These are phyloP conservation scores for Drosophila rufa DNA, from an alignment of 1,140 invertebrate species.

Conservation along the genomic window DNA sequence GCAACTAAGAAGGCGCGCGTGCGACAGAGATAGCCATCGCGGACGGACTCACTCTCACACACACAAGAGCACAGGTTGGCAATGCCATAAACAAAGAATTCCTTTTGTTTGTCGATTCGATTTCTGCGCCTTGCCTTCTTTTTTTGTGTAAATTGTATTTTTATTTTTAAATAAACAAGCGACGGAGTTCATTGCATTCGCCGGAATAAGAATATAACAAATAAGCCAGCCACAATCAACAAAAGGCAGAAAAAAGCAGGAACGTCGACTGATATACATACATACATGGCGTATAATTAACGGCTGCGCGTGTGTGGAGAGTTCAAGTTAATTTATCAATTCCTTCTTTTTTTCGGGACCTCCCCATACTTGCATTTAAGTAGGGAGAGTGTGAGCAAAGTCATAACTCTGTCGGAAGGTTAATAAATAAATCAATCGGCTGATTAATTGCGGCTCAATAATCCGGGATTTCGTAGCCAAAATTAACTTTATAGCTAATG, in stretches of 20 bases:
- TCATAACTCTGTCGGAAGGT: slow-evolving; percentile 11
- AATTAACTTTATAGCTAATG: not conserved
- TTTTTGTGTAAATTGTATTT: slow-evolving; percentile 64
- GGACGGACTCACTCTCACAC: slow-evolving; percentile 2
- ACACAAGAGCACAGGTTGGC: slow-evolving; percentile 64
- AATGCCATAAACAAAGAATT: slow-evolving; percentile 77
- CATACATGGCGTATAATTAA: slow-evolving; percentile 60
- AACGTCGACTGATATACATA: slow-evolving; percentile 36
- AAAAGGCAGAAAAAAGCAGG: slow-evolving; percentile 35
- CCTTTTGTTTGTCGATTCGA: slow-evolving; percentile 75
- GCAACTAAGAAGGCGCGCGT: slow-evolving; percentile 21
- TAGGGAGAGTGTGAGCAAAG: slow-evolving; percentile 6
- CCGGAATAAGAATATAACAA: slow-evolving; percentile 53
- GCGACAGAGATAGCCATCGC: slow-evolving; percentile 23
- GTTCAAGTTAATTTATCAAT: slow-evolving; percentile 75
- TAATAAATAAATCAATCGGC: slow-evolving; percentile 22
- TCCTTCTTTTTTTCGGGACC: slow-evolving; percentile 28
- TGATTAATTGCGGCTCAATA: slow-evolving; percentile 37
- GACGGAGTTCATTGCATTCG: slow-evolving; percentile 71
- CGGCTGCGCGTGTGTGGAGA: slow-evolving; percentile 61
- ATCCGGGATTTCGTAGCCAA: not conserved
- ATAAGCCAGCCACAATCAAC: slow-evolving; percentile 34
- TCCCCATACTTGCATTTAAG: slow-evolving; percentile 23
- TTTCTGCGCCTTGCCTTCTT: slow-evolving; percentile 30
- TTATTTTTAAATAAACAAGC: slow-evolving; percentile 80